phyloP scores from a whole-genome alignment of 2,888 invertebrate species.

The Agrenia bidenticulata region DNA sequence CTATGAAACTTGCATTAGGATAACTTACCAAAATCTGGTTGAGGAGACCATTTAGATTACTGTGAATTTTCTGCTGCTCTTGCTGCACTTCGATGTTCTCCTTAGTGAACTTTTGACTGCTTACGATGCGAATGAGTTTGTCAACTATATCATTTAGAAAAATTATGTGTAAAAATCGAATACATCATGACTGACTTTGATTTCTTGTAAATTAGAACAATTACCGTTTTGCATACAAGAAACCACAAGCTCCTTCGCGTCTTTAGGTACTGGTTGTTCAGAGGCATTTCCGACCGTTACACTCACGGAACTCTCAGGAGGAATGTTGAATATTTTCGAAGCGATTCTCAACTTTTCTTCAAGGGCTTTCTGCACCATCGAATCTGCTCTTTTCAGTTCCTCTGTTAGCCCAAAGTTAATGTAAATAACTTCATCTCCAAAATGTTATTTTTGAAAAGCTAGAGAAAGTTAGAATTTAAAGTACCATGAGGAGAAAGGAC shows the following conservation, averaged over 20 bases:
- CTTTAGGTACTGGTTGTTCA: conserved; percentile 63
- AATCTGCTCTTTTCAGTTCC: conserved; percentile 71
- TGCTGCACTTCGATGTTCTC: conserved; percentile 48
- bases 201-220: background rate
- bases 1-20: no score
- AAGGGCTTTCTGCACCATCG: conserved; percentile 68
- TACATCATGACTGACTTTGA: background rate
- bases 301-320: conserved; percentile 54
- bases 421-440: no score
- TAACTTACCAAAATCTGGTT: conserved; percentile 68
- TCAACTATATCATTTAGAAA: conserved; percentile 38
- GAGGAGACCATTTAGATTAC: conserved; percentile 66
- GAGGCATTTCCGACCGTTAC: conserved; percentile 64
- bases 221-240: conserved; percentile 70
- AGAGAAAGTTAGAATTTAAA: conserved; percentile 29
- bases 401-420: no score
- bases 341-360: conserved; percentile 73
- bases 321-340: conserved; percentile 74
- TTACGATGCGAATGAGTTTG: conserved; percentile 45
- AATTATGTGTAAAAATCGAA: background rate
- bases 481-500: conserved; percentile 75
- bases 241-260: conserved; percentile 69
- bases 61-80: conserved; percentile 65
- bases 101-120: conserved; percentile 52
- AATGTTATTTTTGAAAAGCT: background rate